Conservation (phyloP, 2,113 vertebrate genomes). For the Dunckerocampus dactyliophorus region DNA sequence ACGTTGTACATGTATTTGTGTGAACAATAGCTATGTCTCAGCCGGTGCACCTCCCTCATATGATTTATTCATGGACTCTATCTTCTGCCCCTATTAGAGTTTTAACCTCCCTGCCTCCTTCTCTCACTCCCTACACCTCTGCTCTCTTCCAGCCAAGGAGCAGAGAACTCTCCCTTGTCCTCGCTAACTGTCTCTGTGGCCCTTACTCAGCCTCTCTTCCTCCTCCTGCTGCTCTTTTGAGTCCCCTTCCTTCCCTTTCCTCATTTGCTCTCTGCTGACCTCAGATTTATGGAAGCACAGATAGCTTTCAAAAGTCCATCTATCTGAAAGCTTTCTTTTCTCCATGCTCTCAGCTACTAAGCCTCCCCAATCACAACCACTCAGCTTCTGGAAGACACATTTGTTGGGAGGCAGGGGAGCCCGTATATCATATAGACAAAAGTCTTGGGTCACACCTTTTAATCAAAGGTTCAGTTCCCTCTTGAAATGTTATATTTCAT, state of each 20-base stretch:
- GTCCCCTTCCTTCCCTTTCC: conserved; percentile 4
- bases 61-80: conserved; percentile 54
- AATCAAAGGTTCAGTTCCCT: no score
- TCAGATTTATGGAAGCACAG: conserved; percentile 28
- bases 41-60: conserved; percentile 15
- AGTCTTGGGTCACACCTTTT: no score
- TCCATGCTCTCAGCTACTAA: neutral
- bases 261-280: conserved; percentile 16
- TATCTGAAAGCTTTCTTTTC: neutral
- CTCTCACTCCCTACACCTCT: conserved; percentile 12
- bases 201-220: conserved; percentile 10
- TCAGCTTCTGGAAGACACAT: conserved; percentile 16
- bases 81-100: conserved; percentile 23
- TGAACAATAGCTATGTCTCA: conserved; percentile 6
- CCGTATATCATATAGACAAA: no score
- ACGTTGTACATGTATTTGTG: neutral
- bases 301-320: conserved; percentile 19
- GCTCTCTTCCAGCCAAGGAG: conserved; percentile 3
- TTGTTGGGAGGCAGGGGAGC: conserved; percentile 8
- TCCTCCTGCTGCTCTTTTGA: neutral
- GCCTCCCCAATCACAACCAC: neutral
- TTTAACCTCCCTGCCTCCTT: conserved; percentile 29
- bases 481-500: no score
- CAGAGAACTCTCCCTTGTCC: conserved; percentile 9
- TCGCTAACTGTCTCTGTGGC: conserved; percentile 10